Percentiles rank a stretch among this genome's conserved stretches.
Evolutionary conservation across 2,113 vertebrate genomes (phyloP).

Genomic region (Capricornis sumatraensis): DNA sequence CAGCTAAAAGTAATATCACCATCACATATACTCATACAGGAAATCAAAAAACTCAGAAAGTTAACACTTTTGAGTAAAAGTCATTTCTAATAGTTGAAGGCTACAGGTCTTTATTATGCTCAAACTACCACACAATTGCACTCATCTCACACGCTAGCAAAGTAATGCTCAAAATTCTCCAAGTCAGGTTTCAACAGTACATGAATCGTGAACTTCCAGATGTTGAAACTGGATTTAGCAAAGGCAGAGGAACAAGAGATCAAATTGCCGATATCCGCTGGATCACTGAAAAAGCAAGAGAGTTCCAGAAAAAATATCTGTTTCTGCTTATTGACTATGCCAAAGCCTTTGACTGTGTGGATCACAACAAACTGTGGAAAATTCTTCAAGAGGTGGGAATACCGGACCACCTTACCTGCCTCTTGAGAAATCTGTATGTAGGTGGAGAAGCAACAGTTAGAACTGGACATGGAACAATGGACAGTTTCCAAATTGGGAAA

Average conservation of each 20-base stretch:
- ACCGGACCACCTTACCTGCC: not conserved
- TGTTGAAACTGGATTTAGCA: not conserved
- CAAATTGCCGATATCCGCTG: accelerated
- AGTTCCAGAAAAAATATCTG: not conserved
- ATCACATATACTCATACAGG: not conserved
- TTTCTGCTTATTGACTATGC: not conserved
- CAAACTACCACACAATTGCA: not conserved
- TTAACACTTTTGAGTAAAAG: not conserved
- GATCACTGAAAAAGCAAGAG: not conserved
- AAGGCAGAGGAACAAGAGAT: not conserved
- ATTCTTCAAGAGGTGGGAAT: not conserved
- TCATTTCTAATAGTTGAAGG: not conserved
- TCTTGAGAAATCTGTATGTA: not conserved
- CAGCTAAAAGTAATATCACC: not conserved
- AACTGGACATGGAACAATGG: not conserved
- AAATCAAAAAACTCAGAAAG: not conserved
- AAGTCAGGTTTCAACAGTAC: not conserved
- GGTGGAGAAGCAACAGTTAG: not conserved
- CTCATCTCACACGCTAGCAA: not conserved
- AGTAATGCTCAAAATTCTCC: not conserved
- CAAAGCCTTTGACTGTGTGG: not conserved
- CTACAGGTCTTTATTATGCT: not conserved
- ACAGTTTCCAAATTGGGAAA: not conserved
- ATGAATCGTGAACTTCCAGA: not conserved
- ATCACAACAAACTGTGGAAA: not conserved